Evolutionary conservation across 2,797 vertebrate species (phyloP).

Genomic region (Spondyliosoma cantharus): DNA sequence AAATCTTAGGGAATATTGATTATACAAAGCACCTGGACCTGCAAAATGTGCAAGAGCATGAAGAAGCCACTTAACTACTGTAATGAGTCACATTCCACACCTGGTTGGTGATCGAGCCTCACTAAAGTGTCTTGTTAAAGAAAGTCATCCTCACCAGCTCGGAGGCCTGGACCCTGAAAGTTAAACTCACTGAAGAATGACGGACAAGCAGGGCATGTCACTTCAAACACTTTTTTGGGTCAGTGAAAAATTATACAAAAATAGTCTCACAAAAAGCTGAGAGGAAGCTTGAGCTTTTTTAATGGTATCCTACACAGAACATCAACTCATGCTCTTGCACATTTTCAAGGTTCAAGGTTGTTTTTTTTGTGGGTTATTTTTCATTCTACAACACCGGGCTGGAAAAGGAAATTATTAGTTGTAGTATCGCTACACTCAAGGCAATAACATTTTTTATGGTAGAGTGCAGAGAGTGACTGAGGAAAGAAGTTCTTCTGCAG

Average conservation of each 20-base stretch:
- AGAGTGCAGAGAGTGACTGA: neutral
- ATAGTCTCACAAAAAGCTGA: too few relatives aligned
- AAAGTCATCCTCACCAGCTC: constrained; percentile 11
- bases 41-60: constrained; percentile 24
- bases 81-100: constrained; percentile 37
- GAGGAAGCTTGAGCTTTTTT: too few relatives aligned
- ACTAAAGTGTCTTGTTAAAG: constrained; percentile 30
- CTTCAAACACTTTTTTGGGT: neutral
- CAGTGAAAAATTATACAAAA: neutral
- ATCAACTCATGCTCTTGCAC: neutral
- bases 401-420: neutral
- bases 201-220: neutral
- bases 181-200: constrained; percentile 6
- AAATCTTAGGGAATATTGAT: constrained; percentile 36
- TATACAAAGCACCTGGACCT: constrained; percentile 30
- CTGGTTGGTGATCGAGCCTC: constrained; percentile 39
- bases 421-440: neutral
- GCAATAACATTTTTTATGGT: neutral
- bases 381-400: neutral
- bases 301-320: neutral
- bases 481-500: neutral
- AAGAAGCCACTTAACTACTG: constrained; percentile 36
- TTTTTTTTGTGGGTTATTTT: neutral
- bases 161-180: neutral
- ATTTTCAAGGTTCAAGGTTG: neutral